phyloP scores from a whole-genome alignment of 2,888 invertebrate genomes.

The Molanna angustata region DNA sequence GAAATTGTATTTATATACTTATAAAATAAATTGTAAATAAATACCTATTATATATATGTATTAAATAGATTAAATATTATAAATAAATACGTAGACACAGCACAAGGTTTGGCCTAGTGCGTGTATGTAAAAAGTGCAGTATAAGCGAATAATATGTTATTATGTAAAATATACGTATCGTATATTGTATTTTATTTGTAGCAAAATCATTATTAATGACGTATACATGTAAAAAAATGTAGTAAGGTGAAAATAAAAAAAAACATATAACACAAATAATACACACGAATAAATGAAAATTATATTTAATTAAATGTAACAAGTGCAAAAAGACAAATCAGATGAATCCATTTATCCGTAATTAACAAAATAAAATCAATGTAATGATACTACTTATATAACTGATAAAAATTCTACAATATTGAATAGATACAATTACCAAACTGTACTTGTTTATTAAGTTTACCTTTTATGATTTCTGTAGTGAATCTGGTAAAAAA shows the following conservation, averaged over 20 bases:
- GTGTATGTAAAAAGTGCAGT: constrained; percentile 18
- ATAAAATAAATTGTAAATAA: constrained; percentile 24
- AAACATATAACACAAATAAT: constrained; percentile 25
- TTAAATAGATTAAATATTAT: constrained; percentile 9
- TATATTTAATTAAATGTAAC: constrained; percentile 19
- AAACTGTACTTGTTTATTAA: no score
- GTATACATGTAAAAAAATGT: constrained; percentile 32
- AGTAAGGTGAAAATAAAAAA: constrained; percentile 26
- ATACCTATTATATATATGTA: constrained; percentile 22
- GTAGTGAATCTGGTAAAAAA: background rate
- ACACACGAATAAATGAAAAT: constrained; percentile 19
- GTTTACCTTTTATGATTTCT: no score
- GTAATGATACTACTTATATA: no score
- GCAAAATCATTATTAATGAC: constrained; percentile 28
- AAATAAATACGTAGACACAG: constrained; percentile 14
- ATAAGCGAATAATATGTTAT: constrained; percentile 26
- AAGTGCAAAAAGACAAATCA: constrained; percentile 8
- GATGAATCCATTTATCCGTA: no score
- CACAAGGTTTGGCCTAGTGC: constrained; percentile 5
- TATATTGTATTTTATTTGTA: constrained; percentile 31
- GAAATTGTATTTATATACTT: constrained; percentile 29
- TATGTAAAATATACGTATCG: constrained; percentile 28
- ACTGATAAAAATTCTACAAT: no score
- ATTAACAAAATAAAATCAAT: no score
- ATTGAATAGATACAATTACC: no score